Evolutionary conservation across 2,888 invertebrate species (phyloP), one percentile per base, ranked within the genome.

Genomic region (Doris montereyensis): DNA sequence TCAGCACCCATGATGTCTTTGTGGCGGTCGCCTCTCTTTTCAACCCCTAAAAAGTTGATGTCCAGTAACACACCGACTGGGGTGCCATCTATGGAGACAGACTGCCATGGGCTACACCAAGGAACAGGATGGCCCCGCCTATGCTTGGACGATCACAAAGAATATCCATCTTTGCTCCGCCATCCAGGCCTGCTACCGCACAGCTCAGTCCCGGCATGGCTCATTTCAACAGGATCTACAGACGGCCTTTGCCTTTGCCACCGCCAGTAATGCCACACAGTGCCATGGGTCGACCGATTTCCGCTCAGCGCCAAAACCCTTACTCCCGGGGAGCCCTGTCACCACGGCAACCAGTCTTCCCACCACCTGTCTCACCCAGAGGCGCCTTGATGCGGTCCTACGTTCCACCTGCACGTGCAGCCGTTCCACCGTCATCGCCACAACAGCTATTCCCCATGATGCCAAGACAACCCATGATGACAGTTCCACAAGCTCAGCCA

Each of bases 41-140:
- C 62, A n/a, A 62, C 8, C 24, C 21, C 24, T 32, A 28, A 52
- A 72, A 72, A 24, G 21, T 21, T 5, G 24, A 26, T 28, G 41
- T 52, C 52, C 8, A n/a, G 1, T 13, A 65, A 13, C 35, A 41
- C 2, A n/a, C 21, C 8, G 57, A 21, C 17, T 28, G 60, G 17
- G 74, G 60, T 8, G 30, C 52, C 5, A 60, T 74, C 21, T 74
- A 74, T n/a, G 74, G 74, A 21, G 74, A 74, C 30, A 41, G 60
- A 24, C 26, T 60, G n/a, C 74, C 58, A 17, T 74, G 74, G 74
- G 1, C 24, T 3, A 24, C 52, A 1, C 70, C n/a, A 17, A 24
- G 32, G 3, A 17, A 32, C 70, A 21, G 24, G 26, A 28, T 13
- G 2, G 24, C 4, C 21, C 13, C 21, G 4, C 24, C 4, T 13